A percentile compares a stretch with the other conserved stretches of the same genome.
These are phyloP conservation scores for Dipodomys stephensi DNA, from an alignment of 2,113 vertebrate genomes.

Conservation along the genomic window DNA sequence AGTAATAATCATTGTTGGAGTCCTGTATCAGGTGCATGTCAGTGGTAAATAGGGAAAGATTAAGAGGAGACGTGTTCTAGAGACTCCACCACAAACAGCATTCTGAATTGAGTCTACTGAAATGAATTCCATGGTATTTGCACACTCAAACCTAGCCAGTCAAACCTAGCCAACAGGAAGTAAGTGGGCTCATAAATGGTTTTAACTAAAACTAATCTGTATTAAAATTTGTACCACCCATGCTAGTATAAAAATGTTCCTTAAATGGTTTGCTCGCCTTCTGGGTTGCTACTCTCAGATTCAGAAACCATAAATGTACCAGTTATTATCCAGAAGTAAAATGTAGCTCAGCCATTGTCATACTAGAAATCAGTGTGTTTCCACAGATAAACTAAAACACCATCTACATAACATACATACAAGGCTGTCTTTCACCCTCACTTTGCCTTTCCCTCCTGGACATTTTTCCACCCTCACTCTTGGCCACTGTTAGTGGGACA, in stretches of 20 bases:
- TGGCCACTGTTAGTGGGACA: too few species aligned
- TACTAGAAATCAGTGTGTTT: background rate
- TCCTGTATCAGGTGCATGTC: background rate
- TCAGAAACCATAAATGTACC: background rate
- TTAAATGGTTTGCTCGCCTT: background rate
- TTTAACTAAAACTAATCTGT: background rate
- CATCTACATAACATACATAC: background rate
- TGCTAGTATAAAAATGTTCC: background rate
- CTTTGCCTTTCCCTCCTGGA: background rate
- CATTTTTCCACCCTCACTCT: background rate
- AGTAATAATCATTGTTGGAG: background rate
- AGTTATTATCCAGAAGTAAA: background rate
- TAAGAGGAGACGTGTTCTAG: background rate
- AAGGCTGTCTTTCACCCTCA: background rate
- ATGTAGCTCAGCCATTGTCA: background rate
- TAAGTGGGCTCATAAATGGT: background rate
- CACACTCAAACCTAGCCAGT: background rate
- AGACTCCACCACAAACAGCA: background rate
- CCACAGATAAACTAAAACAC: background rate
- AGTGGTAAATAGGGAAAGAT: background rate
- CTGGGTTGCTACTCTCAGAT: background rate
- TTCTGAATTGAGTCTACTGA: background rate
- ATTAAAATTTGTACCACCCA: background rate
- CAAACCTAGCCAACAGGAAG: background rate
- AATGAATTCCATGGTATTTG: background rate